Evolutionary conservation across 2,888 invertebrate species (phyloP), one percentile per base, ranked within the genome.

Genomic region (Drosophila tanythrix): DNA sequence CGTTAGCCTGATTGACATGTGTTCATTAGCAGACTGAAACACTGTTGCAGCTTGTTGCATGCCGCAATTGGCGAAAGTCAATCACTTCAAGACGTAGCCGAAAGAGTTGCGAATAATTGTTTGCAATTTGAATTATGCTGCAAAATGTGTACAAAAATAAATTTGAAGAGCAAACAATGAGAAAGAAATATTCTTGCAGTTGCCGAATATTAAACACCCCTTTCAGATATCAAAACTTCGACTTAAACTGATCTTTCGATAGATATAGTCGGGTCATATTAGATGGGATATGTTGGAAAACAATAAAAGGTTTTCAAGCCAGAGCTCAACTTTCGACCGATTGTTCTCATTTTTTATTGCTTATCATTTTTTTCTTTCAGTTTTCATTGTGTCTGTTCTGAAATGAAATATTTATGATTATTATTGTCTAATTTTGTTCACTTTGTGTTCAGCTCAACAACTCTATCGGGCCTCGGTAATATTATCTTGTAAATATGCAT

Each of bases 1-100:
- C 67, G 75, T 80, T 78, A 63, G 71, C 57, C 81, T 85, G 87
- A 87, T 83, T 87, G 85, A 84, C 87, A 87, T 84, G 77, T 84
- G 87, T 87, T 87, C 84, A 87, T 85, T 85, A 85, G 79, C 59
- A 62, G 71, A 61, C 62, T 53, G 60, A 38, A 71, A 78, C 78
- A 78, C 72, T 75, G 72, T 58, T 48, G 67, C 68, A 33, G 60
- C 29, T 46, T 40, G 50, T 46, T 51, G 36, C 55, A 31, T 27
- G 25, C 35, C 25, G 11, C 58, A 31, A 59, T 35, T 25, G 63
- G 56, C 51, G 74, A 64, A 64, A 64, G 64, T 40, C 18, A 29
- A n/a, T 27, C 29, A 18, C 25, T n/a, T 7, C 3, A 51, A n/a
- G 43, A 31, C 21, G 29, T 31, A 25, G 21, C 4, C 15, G 4